Conservation (phyloP, 2,113 vertebrate species). For the Tragulus kanchil region DNA sequence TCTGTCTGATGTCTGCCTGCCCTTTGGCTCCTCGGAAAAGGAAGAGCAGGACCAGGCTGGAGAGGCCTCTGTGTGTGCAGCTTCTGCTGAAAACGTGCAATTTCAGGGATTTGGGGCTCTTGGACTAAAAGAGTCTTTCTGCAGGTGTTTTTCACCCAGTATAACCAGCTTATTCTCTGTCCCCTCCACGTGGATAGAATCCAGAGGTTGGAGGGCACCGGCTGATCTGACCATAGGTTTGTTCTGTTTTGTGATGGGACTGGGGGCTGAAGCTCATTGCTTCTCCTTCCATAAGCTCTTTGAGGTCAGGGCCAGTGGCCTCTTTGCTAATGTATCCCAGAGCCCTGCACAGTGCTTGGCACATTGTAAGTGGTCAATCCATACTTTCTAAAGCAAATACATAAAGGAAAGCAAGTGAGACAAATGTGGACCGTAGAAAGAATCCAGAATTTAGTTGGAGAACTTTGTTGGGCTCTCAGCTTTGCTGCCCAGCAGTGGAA, state of each 20-base stretch:
- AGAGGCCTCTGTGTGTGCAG: not conserved
- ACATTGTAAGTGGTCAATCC: not conserved
- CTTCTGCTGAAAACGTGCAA: not conserved
- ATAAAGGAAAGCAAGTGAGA: not conserved
- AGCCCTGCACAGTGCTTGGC: not conserved
- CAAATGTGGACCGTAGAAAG: not conserved
- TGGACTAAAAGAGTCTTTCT: not conserved
- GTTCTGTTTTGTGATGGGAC: not conserved
- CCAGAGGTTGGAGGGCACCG: not conserved
- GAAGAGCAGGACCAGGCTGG: not conserved
- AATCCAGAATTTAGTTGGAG: not conserved
- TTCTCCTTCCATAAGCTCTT: not conserved
- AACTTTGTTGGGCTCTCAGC: not conserved
- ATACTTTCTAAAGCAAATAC: not conserved
- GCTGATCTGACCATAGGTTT: not conserved
- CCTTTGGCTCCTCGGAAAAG: constrained; percentile 59
- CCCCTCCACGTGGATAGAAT: accelerated
- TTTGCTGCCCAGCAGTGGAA: not conserved
- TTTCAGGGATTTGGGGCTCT: not conserved
- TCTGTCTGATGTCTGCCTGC: constrained; percentile 35
- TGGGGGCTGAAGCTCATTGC: not conserved
- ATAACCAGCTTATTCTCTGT: not conserved
- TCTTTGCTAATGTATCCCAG: not conserved
- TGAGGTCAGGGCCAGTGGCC: not conserved
- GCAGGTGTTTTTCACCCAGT: not conserved